These are phyloP conservation scores for Desmodus rotundus DNA, from an alignment of 2,113 vertebrate species.

Conservation along the genomic window DNA sequence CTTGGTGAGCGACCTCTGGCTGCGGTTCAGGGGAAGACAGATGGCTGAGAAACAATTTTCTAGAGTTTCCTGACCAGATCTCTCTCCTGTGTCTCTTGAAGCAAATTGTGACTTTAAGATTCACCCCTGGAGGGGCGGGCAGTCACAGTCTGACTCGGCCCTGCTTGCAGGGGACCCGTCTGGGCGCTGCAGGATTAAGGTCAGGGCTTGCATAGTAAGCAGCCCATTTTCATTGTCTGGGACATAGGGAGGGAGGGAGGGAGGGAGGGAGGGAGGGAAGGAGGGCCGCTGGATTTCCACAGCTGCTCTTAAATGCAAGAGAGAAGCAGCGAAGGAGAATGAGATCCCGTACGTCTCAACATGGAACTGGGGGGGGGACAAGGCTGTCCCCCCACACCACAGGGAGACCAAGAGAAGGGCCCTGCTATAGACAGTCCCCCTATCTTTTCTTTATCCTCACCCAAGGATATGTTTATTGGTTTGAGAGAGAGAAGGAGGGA, in stretches of 20 bases:
- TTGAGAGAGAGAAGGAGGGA: too few relatives aligned
- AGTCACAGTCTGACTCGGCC: background rate
- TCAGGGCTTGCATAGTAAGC: background rate
- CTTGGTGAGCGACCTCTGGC: slow-evolving; percentile 57
- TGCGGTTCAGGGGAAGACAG: slow-evolving; percentile 61
- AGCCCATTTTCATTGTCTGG: background rate
- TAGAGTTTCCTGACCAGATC: slow-evolving; percentile 63
- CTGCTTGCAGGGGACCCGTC: background rate
- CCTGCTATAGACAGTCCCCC: background rate
- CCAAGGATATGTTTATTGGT: too few relatives aligned
- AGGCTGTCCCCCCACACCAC: background rate
- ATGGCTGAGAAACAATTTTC: slow-evolving; percentile 58
- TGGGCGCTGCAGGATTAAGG: background rate
- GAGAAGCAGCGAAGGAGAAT: background rate
- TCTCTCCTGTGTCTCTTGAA: slow-evolving; percentile 35
- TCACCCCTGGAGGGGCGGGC: background rate
- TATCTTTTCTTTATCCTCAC: too few relatives aligned
- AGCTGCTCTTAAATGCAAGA: background rate
- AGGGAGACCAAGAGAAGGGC: background rate
- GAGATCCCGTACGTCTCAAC: background rate
- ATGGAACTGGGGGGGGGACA: background rate
- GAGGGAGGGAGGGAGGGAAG: background rate
- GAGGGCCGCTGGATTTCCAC: background rate
- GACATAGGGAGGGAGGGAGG: background rate
- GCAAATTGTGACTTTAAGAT: slow-evolving; percentile 20